phyloP scores from a whole-genome alignment of 2,797 vertebrate species.

The Acomys russatus region DNA sequence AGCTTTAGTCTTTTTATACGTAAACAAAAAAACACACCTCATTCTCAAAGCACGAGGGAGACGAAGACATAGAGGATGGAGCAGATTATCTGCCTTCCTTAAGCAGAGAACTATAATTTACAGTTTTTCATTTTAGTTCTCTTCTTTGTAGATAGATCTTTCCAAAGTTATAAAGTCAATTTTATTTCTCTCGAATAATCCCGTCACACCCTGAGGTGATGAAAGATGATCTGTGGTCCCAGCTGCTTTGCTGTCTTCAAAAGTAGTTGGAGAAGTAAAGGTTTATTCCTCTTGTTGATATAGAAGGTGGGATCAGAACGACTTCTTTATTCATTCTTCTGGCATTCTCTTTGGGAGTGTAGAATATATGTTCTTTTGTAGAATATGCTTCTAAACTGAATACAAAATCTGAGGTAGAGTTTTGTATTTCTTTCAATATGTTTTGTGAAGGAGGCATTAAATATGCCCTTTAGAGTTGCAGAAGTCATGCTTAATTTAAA shows the following conservation, averaged over 20 bases:
- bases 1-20: neutral
- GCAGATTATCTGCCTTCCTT: slow-evolving; percentile 51
- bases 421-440: slow-evolving; percentile 67
- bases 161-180: slow-evolving; percentile 77
- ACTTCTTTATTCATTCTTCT: slow-evolving; percentile 65
- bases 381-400: slow-evolving; percentile 74
- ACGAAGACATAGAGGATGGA: neutral
- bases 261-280: slow-evolving; percentile 57
- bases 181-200: slow-evolving; percentile 81
- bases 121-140: slow-evolving; percentile 71
- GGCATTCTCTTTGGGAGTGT: slow-evolving; percentile 78
- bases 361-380: slow-evolving; percentile 78
- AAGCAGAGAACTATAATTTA: slow-evolving; percentile 59
- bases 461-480: slow-evolving; percentile 69
- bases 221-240: slow-evolving; percentile 64
- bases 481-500: slow-evolving; percentile 76
- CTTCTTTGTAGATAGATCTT: slow-evolving; percentile 71
- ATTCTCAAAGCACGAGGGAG: neutral
- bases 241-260: slow-evolving; percentile 74
- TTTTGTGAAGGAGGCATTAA: slow-evolving; percentile 74
- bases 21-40: neutral
- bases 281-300: slow-evolving; percentile 76
- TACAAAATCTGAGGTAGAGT: slow-evolving; percentile 66
- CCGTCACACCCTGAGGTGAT: slow-evolving; percentile 78
- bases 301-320: slow-evolving; percentile 73